These are phyloP conservation scores for Speoplatyrhinus poulsoni DNA, from an alignment of 2,113 vertebrate species.

Conservation along the genomic window DNA sequence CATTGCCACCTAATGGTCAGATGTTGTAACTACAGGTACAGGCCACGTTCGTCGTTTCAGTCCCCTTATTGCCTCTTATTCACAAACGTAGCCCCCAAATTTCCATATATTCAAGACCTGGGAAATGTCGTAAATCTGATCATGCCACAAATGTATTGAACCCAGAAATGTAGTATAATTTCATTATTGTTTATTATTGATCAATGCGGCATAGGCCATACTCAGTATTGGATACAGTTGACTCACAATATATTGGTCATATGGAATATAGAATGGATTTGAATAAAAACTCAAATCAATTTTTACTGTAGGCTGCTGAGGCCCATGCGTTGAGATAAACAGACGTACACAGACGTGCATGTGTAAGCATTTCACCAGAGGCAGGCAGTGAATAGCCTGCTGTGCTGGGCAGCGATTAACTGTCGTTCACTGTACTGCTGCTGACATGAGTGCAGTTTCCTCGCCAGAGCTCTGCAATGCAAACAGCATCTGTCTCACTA, in stretches of 20 bases:
- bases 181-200: slow-evolving; percentile 2
- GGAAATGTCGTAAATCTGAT: no score
- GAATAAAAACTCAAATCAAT: no score
- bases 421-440: slow-evolving; percentile 51
- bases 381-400: slow-evolving; percentile 21
- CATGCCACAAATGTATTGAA: no score
- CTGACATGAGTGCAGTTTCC: slow-evolving; percentile 54
- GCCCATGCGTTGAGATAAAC: background rate
- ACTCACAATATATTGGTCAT: background rate
- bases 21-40: slow-evolving; percentile 31
- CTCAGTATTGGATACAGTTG: background rate
- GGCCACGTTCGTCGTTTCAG: background rate
- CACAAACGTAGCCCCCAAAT: no score
- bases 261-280: no score
- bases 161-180: background rate
- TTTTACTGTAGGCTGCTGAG: background rate
- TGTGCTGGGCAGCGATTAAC: slow-evolving; percentile 51
- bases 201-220: background rate
- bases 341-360: background rate
- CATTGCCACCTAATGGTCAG: slow-evolving; percentile 64
- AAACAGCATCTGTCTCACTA: slow-evolving; percentile 47
- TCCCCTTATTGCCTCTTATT: no score
- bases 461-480: slow-evolving; percentile 26
- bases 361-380: slow-evolving; percentile 17
- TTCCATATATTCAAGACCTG: no score